These are phyloP conservation scores for Xenopus petersii DNA, from an alignment of 2,797 vertebrate genomes.

Conservation along the genomic window DNA sequence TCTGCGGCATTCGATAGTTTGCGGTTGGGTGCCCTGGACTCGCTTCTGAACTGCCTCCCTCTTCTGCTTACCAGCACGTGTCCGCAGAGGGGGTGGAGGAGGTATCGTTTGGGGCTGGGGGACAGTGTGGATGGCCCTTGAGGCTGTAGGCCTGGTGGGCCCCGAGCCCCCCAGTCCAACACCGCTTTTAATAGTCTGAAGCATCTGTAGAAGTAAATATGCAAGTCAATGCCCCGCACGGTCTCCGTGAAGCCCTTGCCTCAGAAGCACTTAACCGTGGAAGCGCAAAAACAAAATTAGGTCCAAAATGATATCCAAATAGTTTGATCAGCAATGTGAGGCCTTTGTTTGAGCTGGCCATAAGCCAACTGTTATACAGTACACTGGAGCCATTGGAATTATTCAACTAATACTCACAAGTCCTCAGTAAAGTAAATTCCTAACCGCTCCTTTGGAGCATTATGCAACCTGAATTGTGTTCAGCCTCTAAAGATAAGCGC, in stretches of 20 bases:
- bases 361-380: constrained; percentile 29
- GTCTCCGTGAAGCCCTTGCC: background rate
- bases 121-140: too few species aligned
- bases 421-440: constrained; percentile 32
- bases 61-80: too few species aligned
- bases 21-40: too few species aligned
- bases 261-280: background rate
- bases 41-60: too few species aligned
- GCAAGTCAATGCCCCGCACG: background rate
- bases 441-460: constrained; percentile 29
- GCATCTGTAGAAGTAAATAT: too few species aligned
- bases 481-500: constrained; percentile 54
- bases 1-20: too few species aligned
- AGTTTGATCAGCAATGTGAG: constrained; percentile 18
- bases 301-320: constrained; percentile 29
- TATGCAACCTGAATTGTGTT: constrained; percentile 57
- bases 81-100: too few species aligned
- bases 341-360: constrained; percentile 32
- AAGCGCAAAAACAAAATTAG: constrained; percentile 5
- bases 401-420: constrained; percentile 21
- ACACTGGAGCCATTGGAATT: constrained; percentile 25
- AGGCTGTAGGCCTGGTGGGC: too few species aligned
- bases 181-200: too few species aligned
- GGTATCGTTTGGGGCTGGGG: too few species aligned
- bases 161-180: too few species aligned